phyloP scores from a whole-genome alignment of 2,888 invertebrate genomes.

The Drosophila borealis region DNA sequence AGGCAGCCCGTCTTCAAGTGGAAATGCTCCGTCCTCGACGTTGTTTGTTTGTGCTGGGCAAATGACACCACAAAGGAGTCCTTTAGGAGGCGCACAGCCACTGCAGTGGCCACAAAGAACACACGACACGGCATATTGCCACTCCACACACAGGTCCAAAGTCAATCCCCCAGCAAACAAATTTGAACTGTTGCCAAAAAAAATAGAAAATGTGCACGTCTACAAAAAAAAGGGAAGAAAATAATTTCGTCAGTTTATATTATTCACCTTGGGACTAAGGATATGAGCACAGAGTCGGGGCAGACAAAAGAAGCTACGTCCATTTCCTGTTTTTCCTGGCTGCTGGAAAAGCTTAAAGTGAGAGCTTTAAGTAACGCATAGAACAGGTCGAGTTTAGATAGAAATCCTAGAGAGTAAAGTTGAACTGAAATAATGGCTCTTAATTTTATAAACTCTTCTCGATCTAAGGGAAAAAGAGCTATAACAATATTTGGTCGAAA shows the following conservation, averaged over 20 bases:
- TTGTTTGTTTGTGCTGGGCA: constrained; percentile 31
- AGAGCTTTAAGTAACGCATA: constrained; percentile 1
- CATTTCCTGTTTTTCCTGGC: constrained; percentile 18
- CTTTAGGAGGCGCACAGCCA: constrained; percentile 17
- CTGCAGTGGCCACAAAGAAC: constrained; percentile 39
- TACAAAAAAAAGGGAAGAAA: constrained; percentile 19
- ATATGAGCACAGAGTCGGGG: not conserved
- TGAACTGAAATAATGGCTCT: too few relatives aligned
- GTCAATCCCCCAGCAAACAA: constrained; percentile 16
- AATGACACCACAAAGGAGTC: constrained; percentile 33
- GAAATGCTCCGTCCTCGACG: constrained; percentile 12
- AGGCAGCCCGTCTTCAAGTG: constrained; percentile 23
- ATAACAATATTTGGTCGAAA: too few relatives aligned
- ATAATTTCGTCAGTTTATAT: constrained; percentile 23
- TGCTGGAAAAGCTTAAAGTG: constrained; percentile 3
- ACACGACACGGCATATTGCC: constrained; percentile 24
- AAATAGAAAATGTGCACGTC: constrained; percentile 37
- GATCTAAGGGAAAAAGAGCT: too few relatives aligned
- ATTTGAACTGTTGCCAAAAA: constrained; percentile 73
- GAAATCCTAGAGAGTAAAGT: too few relatives aligned
- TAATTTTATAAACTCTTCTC: too few relatives aligned
- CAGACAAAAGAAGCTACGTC: constrained; percentile 3
- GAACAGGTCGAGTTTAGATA: too few relatives aligned
- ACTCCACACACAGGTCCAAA: constrained; percentile 10
- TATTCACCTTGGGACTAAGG: constrained; percentile 33